Base-by-base conservation (phyloP, 2,888 invertebrate genomes). In the Hemaris fuciformis region DNA sequence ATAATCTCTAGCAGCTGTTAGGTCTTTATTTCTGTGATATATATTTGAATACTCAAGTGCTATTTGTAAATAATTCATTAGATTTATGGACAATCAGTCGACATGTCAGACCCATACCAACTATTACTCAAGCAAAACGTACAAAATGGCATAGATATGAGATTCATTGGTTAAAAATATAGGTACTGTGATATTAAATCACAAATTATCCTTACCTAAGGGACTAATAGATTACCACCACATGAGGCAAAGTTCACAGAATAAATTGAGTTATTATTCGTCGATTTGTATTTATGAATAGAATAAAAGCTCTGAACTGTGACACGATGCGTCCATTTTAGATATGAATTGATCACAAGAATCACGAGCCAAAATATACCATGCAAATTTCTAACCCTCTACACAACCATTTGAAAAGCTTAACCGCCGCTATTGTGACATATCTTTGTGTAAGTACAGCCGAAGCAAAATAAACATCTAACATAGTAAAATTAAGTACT, bases 391-490 rank as follows among this genome's bases (percentile, higher is more conserved):
- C 25, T 15, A n/a, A 15, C 41, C n/a, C 10, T 43, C 27, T 3
- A 43, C 23, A 25, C 20, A 31, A 41, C 13, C 31, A 20, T n/a
- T 38, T 43, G 25, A 20, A 57, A 34, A 31, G 42, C 61, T 56
- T 43, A 45, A 61, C 45, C 57, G 57, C 41, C 57, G 7, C 15
- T 70, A 73, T 69, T 71, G 64, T 70, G 70, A 79, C 73, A 74
- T 75, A 77, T 77, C 80, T 80, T 78, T 77, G 76, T 74, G 78
- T 53, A 79, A 81, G 75, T 81, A 83, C 80, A 80, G 77, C 79
- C 77, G 67, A 77, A 69, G 75, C 71, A 71, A 66, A 72, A 67
- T 63, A 66, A 69, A 71, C 68, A 69, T 73, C 67, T 65, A 73
- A 76, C 73, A 74, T 74, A 77, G 71, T 71, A 75, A 67, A 69